Conservation (phyloP, 2,113 vertebrate genomes). For the Carettochelys insculpta region DNA sequence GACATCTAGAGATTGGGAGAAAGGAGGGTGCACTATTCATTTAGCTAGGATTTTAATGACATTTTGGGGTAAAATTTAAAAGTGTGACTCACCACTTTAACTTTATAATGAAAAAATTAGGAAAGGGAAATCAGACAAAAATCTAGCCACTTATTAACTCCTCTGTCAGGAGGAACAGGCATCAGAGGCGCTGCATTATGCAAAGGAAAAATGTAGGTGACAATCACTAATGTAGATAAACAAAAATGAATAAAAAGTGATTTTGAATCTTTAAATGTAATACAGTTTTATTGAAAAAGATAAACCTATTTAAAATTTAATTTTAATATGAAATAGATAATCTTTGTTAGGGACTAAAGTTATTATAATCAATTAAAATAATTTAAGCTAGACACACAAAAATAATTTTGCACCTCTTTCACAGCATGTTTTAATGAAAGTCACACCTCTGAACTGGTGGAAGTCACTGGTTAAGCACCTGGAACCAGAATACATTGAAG, state of each 20-base stretch:
- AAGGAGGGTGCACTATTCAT: neutral
- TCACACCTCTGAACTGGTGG: neutral
- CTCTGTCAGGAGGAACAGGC: neutral
- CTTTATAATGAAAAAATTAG: neutral
- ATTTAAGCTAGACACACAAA: too few species aligned
- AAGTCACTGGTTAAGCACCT: neutral
- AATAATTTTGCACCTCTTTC: neutral
- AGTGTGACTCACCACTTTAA: constrained; percentile 51
- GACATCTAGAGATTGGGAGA: neutral
- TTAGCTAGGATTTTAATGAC: constrained; percentile 51
- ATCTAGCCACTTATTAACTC: neutral
- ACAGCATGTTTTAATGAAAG: neutral
- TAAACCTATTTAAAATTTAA: too few species aligned
- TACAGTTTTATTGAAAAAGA: too few species aligned
- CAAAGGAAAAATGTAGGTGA: neutral
- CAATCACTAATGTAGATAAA: neutral
- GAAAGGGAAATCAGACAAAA: constrained; percentile 9
- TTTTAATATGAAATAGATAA: too few species aligned
- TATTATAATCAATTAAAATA: too few species aligned
- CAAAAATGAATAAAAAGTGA: neutral
- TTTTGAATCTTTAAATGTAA: neutral
- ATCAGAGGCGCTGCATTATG: neutral
- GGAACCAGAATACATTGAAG: neutral
- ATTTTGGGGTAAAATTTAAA: constrained; percentile 60
- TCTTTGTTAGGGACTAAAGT: too few species aligned